Conservation (phyloP, 2,888 invertebrate genomes). For the Hydraecia micacea region DNA sequence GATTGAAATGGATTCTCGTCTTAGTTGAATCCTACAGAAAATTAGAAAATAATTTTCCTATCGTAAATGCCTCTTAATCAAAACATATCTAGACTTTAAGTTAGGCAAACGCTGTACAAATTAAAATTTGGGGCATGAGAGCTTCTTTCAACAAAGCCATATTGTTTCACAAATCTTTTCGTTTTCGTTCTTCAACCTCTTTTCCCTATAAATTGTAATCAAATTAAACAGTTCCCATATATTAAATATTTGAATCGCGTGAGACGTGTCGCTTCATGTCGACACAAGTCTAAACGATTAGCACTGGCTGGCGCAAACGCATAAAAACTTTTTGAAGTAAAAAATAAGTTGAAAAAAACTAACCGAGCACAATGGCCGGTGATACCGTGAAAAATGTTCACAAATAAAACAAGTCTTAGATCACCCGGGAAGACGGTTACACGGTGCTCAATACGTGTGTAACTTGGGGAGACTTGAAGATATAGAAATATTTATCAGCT, state of each 20-base stretch:
- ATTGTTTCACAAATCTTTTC: neutral
- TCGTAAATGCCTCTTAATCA: neutral
- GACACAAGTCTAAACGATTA: slow-evolving; percentile 82
- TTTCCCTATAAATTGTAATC: slow-evolving; percentile 52
- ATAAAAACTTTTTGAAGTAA: slow-evolving; percentile 71
- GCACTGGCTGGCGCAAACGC: slow-evolving; percentile 68
- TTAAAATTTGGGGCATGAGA: neutral
- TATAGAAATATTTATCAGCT: slow-evolving; percentile 20
- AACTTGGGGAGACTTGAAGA: slow-evolving; percentile 11
- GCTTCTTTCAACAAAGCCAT: neutral
- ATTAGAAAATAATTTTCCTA: neutral
- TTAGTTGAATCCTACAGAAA: neutral
- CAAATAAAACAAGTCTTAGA: slow-evolving; percentile 80
- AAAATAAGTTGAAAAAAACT: slow-evolving; percentile 65
- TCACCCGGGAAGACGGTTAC: slow-evolving; percentile 66
- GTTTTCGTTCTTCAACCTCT: slow-evolving; percentile 14
- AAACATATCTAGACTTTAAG: neutral
- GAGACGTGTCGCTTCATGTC: slow-evolving; percentile 84
- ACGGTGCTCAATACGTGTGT: slow-evolving; percentile 74
- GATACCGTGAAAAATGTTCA: slow-evolving; percentile 83
- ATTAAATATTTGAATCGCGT: slow-evolving; percentile 63
- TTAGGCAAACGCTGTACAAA: neutral
- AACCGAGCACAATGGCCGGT: slow-evolving; percentile 77
- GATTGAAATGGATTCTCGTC: neutral
- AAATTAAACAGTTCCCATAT: slow-evolving; percentile 65